phyloP scores from a whole-genome alignment of 2,113 vertebrate genomes.

The Poeciliopsis occidentalis region DNA sequence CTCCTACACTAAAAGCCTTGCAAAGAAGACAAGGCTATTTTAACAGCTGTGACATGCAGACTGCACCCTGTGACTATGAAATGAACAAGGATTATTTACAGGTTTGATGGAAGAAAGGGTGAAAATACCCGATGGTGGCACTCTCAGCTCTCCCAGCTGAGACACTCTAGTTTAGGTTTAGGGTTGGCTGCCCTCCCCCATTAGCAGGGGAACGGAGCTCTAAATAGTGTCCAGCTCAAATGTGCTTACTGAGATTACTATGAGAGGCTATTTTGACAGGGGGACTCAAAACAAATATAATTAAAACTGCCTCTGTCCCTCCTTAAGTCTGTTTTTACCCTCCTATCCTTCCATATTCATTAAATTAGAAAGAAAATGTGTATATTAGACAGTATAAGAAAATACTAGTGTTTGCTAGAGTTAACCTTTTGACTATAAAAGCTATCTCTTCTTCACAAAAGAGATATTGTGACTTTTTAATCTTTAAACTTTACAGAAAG shows the following conservation, averaged over 20 bases:
- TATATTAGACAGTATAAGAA: background rate
- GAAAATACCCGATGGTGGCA: constrained; percentile 63
- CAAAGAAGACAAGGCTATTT: constrained; percentile 69
- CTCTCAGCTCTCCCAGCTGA: constrained; percentile 64
- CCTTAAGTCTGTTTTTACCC: background rate
- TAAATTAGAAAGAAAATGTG: background rate
- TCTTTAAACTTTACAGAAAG: background rate
- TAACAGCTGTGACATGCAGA: constrained; percentile 67
- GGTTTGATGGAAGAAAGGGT: constrained; percentile 50
- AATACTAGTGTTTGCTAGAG: background rate
- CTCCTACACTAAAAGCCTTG: constrained; percentile 77
- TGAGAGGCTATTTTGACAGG: constrained; percentile 61
- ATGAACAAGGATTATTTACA: constrained; percentile 70
- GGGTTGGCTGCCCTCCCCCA: constrained; percentile 20
- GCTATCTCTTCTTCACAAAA: constrained; percentile 31
- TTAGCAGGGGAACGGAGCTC: constrained; percentile 31
- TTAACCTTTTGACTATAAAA: constrained; percentile 17
- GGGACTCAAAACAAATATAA: constrained; percentile 72
- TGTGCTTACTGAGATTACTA: constrained; percentile 57
- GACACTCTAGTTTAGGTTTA: constrained; percentile 27
- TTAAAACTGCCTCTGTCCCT: constrained; percentile 70
- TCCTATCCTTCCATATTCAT: background rate
- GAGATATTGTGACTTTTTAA: background rate
- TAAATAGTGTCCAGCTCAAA: constrained; percentile 60
- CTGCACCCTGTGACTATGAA: constrained; percentile 58